phyloP scores from a whole-genome alignment of 2,113 vertebrate species.

The Leptobrachium ailaonicum region DNA sequence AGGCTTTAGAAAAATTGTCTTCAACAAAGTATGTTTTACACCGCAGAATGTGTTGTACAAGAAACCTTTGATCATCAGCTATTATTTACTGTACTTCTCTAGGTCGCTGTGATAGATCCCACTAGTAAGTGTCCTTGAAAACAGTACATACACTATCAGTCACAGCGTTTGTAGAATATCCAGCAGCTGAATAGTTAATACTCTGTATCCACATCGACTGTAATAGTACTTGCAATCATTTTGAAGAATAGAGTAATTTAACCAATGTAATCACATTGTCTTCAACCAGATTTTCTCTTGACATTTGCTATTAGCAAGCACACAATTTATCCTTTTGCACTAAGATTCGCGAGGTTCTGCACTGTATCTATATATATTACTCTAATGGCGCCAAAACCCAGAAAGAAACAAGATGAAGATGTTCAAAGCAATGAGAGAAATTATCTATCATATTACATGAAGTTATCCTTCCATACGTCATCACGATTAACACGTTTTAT shows the following conservation, averaged over 20 bases:
- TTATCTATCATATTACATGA: too few species aligned
- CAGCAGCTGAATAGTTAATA: not conserved
- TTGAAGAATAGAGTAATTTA: conserved; percentile 33
- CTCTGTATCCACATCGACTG: not conserved
- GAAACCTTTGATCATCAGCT: too few species aligned
- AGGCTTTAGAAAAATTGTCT: too few species aligned
- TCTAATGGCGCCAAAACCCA: not conserved
- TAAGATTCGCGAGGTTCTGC: conserved; percentile 4
- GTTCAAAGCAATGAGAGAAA: too few species aligned
- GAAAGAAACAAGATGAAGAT: too few species aligned
- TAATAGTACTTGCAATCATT: conserved; percentile 2
- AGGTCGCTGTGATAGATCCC: too few species aligned
- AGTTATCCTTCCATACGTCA: too few species aligned
- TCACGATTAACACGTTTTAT: too few species aligned
- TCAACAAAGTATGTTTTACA: too few species aligned
- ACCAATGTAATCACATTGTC: conserved; percentile 21
- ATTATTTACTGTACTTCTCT: too few species aligned
- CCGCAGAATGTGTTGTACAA: too few species aligned
- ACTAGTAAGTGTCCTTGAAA: too few species aligned
- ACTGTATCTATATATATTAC: conserved; percentile 4
- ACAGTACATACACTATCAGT: not conserved
- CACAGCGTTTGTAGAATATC: not conserved
- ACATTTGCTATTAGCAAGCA: conserved; percentile 25
- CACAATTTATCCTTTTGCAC: conserved; percentile 18
- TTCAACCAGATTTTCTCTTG: conserved; percentile 32